Conservation (phyloP, 2,113 vertebrate genomes). For the Muntiacus reevesi region DNA sequence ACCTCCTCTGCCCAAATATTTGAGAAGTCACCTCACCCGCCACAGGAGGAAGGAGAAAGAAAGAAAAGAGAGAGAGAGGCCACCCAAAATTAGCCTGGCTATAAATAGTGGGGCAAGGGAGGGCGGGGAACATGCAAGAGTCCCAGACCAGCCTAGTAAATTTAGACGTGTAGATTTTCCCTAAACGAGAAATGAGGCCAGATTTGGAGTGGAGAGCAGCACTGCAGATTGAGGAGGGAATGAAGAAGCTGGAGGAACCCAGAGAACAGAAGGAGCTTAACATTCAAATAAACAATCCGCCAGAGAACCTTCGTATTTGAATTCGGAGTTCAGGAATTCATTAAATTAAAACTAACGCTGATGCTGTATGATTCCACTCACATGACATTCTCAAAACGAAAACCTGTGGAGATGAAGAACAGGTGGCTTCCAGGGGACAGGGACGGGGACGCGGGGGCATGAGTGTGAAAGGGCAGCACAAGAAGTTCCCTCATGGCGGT, state of each 20-base stretch:
- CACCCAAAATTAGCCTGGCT: conserved; percentile 73
- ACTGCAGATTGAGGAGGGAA: not conserved
- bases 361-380: not conserved
- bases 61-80: conserved; percentile 38
- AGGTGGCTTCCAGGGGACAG: not conserved
- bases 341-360: not conserved
- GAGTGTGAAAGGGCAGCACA: not conserved
- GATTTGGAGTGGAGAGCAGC: not conserved
- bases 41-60: conserved; percentile 55
- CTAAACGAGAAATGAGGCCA: not conserved
- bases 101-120: conserved; percentile 66
- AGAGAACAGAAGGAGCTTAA: not conserved
- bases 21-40: conserved; percentile 70
- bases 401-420: not conserved
- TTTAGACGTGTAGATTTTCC: conserved; percentile 26
- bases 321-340: not conserved
- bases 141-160: conserved; percentile 31
- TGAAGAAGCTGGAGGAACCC: not conserved
- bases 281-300: not conserved
- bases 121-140: not conserved
- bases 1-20: conserved; percentile 71
- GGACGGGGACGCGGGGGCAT: not conserved
- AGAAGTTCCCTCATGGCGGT: not conserved
- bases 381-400: not conserved
- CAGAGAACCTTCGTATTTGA: not conserved